Base-by-base conservation (phyloP, 2,113 vertebrate species). In the Pachyramphus minor region DNA sequence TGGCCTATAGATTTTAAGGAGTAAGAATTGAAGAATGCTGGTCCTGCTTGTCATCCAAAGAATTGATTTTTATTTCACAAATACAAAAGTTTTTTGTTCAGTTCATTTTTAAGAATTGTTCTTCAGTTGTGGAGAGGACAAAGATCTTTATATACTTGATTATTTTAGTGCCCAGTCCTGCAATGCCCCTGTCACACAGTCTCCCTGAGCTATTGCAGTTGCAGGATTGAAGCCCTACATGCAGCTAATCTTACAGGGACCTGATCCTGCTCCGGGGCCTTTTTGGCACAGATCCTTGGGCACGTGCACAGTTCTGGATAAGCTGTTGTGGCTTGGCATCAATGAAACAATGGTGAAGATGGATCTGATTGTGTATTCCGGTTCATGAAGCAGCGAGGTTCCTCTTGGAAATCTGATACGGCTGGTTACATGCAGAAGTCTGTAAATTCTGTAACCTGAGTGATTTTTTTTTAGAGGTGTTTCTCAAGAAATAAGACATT, bases 41-140 rank as follows among this genome's bases (percentile, higher is more conserved):
- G 39, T 88, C 21, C 56, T 72, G 47, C 56, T 68, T 64, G 52
- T 64, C 5, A 0, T 86, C 64, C 44, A 44, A 73, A 94, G 5
- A 95, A 91, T 39, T 79, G 37, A 84, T 94, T 91, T 92, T 87
- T 87, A 82, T 95, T 93, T 89, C 78, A 69, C 58, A 85, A 79
- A 76, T 68, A 73, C 67, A 91, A 1, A 72, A 79, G 50, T 83
- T 78, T 69, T 77, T 77, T 92, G 53, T 91, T 52, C 68, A 6
- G 5, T 72, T 93, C 45, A 12, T 81, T 90, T 93, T 89, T 94
- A 96, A 91, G 82, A 87, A 91, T 71, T 83, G 66, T 68, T 49
- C 59, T 66, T 94, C 56, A 74, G 64, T 55, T 83, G 50, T 77
- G 72, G 59, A 71, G 55, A 74, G 42, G 63, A 91, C 84, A 72